Base-by-base conservation (phyloP, 2,113 vertebrate genomes). In the Willisornis vidua region DNA sequence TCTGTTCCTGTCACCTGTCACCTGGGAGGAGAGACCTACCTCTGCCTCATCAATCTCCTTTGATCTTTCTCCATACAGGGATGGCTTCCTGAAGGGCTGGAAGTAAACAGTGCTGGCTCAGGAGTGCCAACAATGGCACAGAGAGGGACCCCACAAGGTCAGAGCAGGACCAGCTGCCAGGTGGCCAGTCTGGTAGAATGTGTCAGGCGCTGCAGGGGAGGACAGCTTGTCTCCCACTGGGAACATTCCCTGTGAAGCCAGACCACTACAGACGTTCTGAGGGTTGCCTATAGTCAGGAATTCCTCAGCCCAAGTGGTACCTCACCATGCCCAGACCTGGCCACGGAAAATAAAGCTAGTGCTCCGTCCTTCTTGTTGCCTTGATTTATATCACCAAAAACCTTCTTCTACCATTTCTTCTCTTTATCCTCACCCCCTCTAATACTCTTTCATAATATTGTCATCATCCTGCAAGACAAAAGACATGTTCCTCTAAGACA, bases 271-370 rank as follows among this genome's bases (percentile, higher is more conserved):
- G 5, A 17, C 15, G 11, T 3, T 1, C 11, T 18, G 24, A 19
- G 6, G 23, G 8, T 6, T 61, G 7, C 63, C 63, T 1, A 0
- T 35, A n/a, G 35, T 31, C 45, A 80, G 12, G 45, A 51, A 25
- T 10, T 8, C 17, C 33, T 49, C 31, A 55, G 6, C 12, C 11
- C 62, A 58, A 10, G 11, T 48, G 25, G 6, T 61, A 16, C 31
- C 0, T 0, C 29, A 62, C 35, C 23, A 5, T n/a, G 31, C 23
- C 15, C 2, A 3, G 31, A 51, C 17, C 16, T 52, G 45, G 14
- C 15, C 16, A 12, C 0, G 0, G 48, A 58, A n/a, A 84, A 72
- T 29, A 31, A 72, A 90, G 18, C 0, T 0, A 68, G 23, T 2
- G 14, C 68, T 73, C 37, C 0, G 0, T 63, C 78, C 45, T 88